These are phyloP conservation scores for Calidris pugnax DNA, from an alignment of 2,113 vertebrate genomes.

Conservation along the genomic window DNA sequence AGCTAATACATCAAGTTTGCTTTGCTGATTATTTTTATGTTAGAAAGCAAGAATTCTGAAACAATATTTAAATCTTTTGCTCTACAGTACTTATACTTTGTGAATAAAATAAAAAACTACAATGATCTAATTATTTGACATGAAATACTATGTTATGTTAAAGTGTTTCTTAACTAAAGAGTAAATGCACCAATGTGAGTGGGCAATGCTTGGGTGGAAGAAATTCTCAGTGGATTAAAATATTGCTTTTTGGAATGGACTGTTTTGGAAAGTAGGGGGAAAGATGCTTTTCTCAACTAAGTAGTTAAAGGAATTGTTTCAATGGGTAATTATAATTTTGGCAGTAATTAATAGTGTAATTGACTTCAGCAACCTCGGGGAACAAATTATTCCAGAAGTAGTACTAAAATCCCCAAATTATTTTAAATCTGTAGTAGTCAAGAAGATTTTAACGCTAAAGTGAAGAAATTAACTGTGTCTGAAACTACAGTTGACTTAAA, in stretches of 20 bases:
- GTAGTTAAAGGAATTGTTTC: conserved; percentile 11
- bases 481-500: not conserved
- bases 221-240: not conserved
- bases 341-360: conserved; percentile 42
- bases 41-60: conserved; percentile 29
- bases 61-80: not conserved
- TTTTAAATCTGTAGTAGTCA: not conserved
- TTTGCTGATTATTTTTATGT: conserved; percentile 25
- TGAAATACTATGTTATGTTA: conserved; percentile 5
- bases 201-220: not conserved
- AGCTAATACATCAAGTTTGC: conserved; percentile 13
- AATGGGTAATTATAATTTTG: not conserved
- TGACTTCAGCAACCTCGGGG: not conserved
- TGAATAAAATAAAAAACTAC: conserved; percentile 28
- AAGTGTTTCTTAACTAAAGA: conserved; percentile 27
- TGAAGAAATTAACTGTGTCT: not conserved
- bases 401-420: not conserved
- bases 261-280: not conserved
- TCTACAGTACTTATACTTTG: not conserved
- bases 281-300: not conserved
- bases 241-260: not conserved
- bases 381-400: conserved; percentile 10
- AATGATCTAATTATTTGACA: conserved; percentile 26
- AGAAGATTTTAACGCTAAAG: not conserved
- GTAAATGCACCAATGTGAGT: not conserved